A percentile compares a stretch with the other conserved stretches of the same genome.
Evolutionary conservation across 2,113 vertebrate species (phyloP).

Genomic region (Nicator chloris): DNA sequence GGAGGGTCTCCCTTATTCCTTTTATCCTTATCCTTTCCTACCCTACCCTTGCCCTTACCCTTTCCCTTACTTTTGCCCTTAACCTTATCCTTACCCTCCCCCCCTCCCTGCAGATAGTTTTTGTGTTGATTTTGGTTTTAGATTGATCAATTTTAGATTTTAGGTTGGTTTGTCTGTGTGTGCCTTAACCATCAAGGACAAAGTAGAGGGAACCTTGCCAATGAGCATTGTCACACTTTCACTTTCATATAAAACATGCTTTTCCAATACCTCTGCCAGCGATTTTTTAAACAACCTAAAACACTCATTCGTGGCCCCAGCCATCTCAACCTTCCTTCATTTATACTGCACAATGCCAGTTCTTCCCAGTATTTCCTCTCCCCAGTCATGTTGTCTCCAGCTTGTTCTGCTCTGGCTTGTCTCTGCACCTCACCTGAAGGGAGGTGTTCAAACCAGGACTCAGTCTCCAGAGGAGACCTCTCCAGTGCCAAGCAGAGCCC

Average conservation of each 20-base stretch:
- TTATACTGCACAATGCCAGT: not conserved
- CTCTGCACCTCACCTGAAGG: not conserved
- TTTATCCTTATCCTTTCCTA: not conserved
- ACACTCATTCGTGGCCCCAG: not conserved
- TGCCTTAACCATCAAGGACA: not conserved
- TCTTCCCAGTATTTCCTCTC: not conserved
- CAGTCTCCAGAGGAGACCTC: not conserved
- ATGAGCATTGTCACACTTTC: not conserved
- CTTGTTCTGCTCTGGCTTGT: not conserved
- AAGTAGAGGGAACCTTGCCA: not conserved
- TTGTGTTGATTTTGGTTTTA: not conserved
- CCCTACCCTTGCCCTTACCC: not conserved
- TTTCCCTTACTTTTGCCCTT: not conserved
- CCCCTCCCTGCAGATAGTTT: not conserved
- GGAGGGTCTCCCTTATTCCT: no score
- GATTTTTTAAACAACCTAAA: not conserved
- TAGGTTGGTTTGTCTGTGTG: not conserved
- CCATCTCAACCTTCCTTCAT: not conserved
- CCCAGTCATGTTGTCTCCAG: not conserved
- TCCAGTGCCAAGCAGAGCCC: not conserved
- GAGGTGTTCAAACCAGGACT: accelerated
- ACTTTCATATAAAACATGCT: not conserved
- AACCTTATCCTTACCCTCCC: not conserved
- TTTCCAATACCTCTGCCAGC: not conserved
- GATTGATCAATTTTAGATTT: not conserved